Conservation (phyloP, 2,888 invertebrate genomes). For the Colostygia pectinataria region DNA sequence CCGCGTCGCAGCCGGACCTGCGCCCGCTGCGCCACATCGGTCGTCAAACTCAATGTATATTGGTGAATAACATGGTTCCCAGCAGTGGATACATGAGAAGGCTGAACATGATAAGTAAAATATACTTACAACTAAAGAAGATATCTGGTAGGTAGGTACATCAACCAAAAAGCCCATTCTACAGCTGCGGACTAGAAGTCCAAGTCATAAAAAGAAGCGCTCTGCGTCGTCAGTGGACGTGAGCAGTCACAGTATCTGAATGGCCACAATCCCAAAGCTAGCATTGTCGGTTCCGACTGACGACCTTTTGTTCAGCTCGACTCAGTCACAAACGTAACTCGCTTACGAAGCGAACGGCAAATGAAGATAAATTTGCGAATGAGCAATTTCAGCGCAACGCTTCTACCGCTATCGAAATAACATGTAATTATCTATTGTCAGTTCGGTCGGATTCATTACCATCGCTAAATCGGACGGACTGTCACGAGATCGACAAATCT, state of each 20-base stretch:
- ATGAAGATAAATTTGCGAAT: conserved; percentile 58
- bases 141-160: no score
- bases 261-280: conserved; percentile 62
- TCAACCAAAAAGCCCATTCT: no score
- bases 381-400: conserved; percentile 41
- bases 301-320: conserved; percentile 63
- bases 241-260: conserved; percentile 48
- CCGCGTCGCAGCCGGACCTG: no score
- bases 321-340: conserved; percentile 49
- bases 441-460: conserved; percentile 56
- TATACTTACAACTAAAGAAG: no score
- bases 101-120: no score
- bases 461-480: conserved; percentile 43
- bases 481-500: conserved; percentile 37
- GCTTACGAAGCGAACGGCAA: conserved; percentile 62
- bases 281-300: conserved; percentile 64
- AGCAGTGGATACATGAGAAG: no score
- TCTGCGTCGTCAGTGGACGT: conserved; percentile 49
- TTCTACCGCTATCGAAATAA: conserved; percentile 55
- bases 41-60: not conserved
- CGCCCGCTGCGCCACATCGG: no score
- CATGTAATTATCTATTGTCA: conserved; percentile 62
- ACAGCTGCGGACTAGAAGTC: not conserved
- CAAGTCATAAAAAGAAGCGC: conserved; percentile 41
- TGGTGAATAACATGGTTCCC: conserved; percentile 1